Percentiles rank a stretch among this genome's conserved stretches.
Conservation (phyloP, 2,888 invertebrate genomes). For the Chorisops tibialis region DNA sequence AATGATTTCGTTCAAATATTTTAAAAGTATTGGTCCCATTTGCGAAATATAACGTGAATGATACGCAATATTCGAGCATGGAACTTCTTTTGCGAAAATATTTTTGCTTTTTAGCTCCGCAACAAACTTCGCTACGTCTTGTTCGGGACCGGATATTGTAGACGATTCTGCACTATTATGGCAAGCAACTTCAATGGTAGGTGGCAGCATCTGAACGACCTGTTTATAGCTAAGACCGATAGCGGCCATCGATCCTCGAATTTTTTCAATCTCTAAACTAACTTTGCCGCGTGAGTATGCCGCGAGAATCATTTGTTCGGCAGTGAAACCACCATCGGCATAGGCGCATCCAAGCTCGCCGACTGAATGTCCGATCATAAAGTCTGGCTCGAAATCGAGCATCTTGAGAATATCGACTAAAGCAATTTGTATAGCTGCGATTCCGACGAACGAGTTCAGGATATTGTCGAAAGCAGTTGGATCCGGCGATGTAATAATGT, state of each 20-base stretch:
- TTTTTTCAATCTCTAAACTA: conserved; percentile 66
- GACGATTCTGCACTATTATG: conserved; percentile 83
- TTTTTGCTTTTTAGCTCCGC: conserved; percentile 64
- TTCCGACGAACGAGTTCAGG: conserved; percentile 68
- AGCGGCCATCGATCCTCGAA: conserved; percentile 84
- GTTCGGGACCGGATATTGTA: conserved; percentile 85
- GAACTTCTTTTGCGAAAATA: conserved; percentile 78
- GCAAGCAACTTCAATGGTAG: conserved; percentile 79
- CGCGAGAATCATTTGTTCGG: conserved; percentile 79
- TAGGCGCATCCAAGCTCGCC: conserved; percentile 95
- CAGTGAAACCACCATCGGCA: conserved; percentile 86
- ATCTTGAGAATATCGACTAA: conserved; percentile 61
- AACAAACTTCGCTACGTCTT: conserved; percentile 64
- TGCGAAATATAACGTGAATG: conserved; percentile 79
- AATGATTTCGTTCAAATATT: conserved; percentile 63
- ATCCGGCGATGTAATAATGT: conserved; percentile 63
- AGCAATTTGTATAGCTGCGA: conserved; percentile 65
- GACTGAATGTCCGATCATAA: conserved; percentile 84
- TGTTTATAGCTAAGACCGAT: conserved; percentile 65
- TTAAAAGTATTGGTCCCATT: conserved; percentile 63
- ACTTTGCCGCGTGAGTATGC: conserved; percentile 81
- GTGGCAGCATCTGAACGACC: conserved; percentile 62
- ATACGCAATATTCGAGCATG: conserved; percentile 84
- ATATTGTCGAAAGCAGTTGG: conserved; percentile 63
- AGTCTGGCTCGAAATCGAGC: conserved; percentile 65